These are phyloP conservation scores for Psittacula echo DNA, from an alignment of 2,797 vertebrate species.

Conservation along the genomic window DNA sequence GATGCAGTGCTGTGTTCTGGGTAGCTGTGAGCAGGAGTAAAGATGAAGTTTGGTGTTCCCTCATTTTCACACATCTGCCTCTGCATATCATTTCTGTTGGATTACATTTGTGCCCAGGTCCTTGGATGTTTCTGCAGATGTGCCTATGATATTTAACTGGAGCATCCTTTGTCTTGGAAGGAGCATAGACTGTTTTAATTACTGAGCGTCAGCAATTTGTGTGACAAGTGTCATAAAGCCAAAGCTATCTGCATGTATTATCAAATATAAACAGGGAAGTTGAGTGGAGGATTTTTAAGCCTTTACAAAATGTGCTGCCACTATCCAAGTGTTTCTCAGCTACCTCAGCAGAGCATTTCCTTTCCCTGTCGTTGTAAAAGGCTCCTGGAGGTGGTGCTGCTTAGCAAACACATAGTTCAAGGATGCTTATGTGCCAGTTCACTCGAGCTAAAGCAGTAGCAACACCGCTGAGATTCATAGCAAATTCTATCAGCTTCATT, in stretches of 20 bases:
- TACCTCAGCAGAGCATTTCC: neutral
- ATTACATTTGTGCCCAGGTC: neutral
- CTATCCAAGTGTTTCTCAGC: neutral
- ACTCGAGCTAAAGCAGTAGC: neutral
- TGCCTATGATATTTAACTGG: neutral
- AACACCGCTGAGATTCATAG: neutral
- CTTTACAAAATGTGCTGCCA: neutral
- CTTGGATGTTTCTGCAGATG: neutral
- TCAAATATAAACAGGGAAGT: neutral
- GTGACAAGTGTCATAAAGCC: neutral
- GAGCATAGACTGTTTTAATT: neutral
- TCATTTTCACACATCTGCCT: neutral
- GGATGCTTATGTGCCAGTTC: neutral
- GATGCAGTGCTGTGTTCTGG: neutral
- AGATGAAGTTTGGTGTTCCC: accelerated
- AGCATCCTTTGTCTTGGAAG: neutral
- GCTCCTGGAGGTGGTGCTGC: slow-evolving; percentile 64
- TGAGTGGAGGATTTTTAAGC: neutral
- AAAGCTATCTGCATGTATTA: neutral
- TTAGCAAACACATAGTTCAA: neutral
- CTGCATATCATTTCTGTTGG: neutral
- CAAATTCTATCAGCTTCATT: neutral
- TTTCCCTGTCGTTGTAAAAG: neutral
- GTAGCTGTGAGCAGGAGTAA: too few species aligned
- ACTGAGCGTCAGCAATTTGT: neutral